Evolutionary conservation across 2,888 invertebrate genomes (phyloP).

Genomic region (Prosopocoilus inquinatus): DNA sequence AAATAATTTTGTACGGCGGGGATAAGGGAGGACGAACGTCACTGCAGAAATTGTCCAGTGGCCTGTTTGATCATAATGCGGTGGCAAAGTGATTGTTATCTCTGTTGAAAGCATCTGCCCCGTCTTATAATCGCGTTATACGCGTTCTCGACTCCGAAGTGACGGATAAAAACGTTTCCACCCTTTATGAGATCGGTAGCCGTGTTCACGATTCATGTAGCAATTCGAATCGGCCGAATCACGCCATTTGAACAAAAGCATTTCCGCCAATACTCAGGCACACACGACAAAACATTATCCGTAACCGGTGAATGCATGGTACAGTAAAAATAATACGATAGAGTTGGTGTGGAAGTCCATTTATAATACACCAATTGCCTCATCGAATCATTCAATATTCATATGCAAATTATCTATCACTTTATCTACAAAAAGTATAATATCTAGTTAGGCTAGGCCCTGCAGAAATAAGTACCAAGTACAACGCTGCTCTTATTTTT

Average conservation of each 20-base stretch:
- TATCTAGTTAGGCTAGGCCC: no score
- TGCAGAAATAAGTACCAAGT: no score
- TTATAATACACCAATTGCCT: no score
- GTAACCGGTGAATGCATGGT: no score
- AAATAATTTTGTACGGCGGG: no score
- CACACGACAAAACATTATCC: conserved; percentile 1
- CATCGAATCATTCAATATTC: no score
- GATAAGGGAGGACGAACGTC: not conserved
- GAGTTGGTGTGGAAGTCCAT: no score
- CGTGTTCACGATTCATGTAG: conserved; percentile 16
- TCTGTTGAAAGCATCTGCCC: conserved; percentile 30
- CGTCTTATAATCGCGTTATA: conserved; percentile 36
- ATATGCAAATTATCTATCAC: no score
- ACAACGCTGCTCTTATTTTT: no score
- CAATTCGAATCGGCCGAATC: conserved; percentile 17
- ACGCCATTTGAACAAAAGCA: conserved; percentile 21
- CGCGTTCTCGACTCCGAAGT: conserved; percentile 36
- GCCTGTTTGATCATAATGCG: conserved; percentile 26
- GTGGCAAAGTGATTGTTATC: conserved; percentile 33
- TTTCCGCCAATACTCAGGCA: conserved; percentile 21
- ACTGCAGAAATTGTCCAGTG: conserved; percentile 21
- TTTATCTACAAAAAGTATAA: no score
- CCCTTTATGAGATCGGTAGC: conserved; percentile 16
- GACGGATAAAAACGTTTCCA: conserved; percentile 32
- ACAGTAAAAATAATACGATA: no score